Base-by-base conservation (phyloP, 2,113 vertebrate genomes). In the Anoura caudifer region DNA sequence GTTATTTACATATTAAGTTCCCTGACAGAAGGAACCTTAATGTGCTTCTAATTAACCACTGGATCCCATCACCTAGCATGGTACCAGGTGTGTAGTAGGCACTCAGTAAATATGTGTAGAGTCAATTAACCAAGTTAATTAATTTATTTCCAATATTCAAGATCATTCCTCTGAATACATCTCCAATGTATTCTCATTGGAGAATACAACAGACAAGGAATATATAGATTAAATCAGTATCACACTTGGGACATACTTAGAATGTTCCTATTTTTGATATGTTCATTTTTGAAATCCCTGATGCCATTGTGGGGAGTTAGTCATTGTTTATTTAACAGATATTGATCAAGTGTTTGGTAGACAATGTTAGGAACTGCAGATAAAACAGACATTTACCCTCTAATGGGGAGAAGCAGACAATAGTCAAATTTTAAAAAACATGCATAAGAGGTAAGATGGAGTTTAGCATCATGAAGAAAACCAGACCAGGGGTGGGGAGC, bases 81-180 rank as follows among this genome's bases (percentile, higher is more conserved):
- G 33, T 2, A 2, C 59, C 70, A 36, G 59, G 20, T 20, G 28
- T 7, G 20, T 3, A 33, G 73, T n/a, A 56, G 17, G 24, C n/a
- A 3, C 17, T 14, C 16, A 0, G 0, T 28, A 15, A 36, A 26
- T 15, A 31, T 5, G n/a, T 7, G 11, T 7, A 2, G 10, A 77
- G 33, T 26, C 16, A 3, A 8, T 9, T 41, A 36, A 19, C 14
- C 87, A 4, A 0, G 47, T 13, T 33, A 65, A 24, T 33, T 10
- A 2, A 50, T 4, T 20, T 43, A 22, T 14, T 56, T 70, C 38
- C 56, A 31, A 0, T 33, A 16, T 19, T 28, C 45, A 22, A 5
- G n/a, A 4, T 3, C 17, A 0, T 59, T 33, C 9, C 65, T 47
- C 41, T 38, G 43, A 69, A 36, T 3, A 3, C n/a, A n/a, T n/a